Conservation (phyloP, 64 coral and sea anemone genomes). For the Hydrozoanthus tunicans region DNA sequence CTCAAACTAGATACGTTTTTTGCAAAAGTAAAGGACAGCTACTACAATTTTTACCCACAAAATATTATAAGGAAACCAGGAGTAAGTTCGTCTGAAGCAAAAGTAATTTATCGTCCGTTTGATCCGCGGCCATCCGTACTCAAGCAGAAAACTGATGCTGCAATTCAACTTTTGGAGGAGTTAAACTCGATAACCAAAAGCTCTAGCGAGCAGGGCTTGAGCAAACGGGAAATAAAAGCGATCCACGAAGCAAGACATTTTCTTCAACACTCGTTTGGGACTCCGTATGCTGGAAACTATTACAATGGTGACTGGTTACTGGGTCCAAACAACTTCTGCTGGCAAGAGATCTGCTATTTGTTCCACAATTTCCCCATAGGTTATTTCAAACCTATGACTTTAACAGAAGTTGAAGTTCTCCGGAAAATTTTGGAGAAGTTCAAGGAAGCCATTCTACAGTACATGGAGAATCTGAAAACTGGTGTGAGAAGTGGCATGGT, state of each 20-base stretch:
- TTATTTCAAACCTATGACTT: conserved; percentile 38
- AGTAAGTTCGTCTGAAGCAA: conserved; percentile 20
- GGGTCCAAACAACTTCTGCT: conserved; percentile 80
- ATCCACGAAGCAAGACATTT: conserved; percentile 63
- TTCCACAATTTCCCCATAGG: neutral
- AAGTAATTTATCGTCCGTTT: conserved; percentile 46
- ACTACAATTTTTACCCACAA: conserved; percentile 38
- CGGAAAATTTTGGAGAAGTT: conserved; percentile 10
- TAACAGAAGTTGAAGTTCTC: conserved; percentile 49
- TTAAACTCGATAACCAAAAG: conserved; percentile 14
- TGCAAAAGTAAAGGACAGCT: neutral
- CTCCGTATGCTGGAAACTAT: conserved; percentile 79
- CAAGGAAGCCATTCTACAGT: conserved; percentile 59
- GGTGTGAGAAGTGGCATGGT: conserved; percentile 76
- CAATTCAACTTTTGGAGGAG: conserved; percentile 56
- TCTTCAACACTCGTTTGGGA: conserved; percentile 67
- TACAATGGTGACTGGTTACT: conserved; percentile 82
- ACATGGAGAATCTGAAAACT: conserved; percentile 76
- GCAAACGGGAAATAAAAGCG: conserved; percentile 60
- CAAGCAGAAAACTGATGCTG: conserved; percentile 67
- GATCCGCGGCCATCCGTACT: conserved; percentile 55
- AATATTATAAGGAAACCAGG: neutral
- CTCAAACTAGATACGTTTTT: conserved; percentile 7
- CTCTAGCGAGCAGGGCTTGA: conserved; percentile 39
- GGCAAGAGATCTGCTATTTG: conserved; percentile 62